Base-by-base conservation (phyloP, 2,888 invertebrate species). In the Dastarcus helophoroides region DNA sequence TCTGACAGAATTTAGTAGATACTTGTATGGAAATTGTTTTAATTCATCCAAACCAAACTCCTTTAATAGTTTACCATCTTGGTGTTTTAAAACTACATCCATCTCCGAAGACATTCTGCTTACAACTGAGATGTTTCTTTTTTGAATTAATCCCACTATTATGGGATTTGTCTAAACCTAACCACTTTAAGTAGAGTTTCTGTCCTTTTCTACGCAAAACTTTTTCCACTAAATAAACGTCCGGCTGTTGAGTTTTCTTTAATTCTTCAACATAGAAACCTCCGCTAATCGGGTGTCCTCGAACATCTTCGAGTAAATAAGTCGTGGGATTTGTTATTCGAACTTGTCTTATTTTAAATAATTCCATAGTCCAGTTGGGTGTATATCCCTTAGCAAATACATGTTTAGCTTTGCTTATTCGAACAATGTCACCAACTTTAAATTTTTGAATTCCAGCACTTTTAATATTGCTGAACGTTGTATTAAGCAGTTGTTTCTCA, bases 371-470 rank as follows among this genome's bases (percentile, higher is more conserved):
- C 51, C 53, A 57, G 26, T 51, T 51, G 0, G 51, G 49, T 3
- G 44, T 47, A 28, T 53, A 58, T 3, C 49, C 50, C 43, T 56
- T 56, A 7, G 44, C 46, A 38, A 55, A 54, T 6, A 47, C 21
- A 8, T 33, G 29, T 37, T 50, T 51, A 12, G 38, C 32, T 36
- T 51, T 52, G 29, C 43, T 46, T n/a, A 56, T 43, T 7, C 53
- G 33, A 2, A 55, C 54, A 12, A 42, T 29, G 40, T 56, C 50
- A 8, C 46, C 49, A 24, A 48, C 29, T 29, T 37, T 46, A 22
- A 36, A 45, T 28, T 39, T 43, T 3, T 12, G 19, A 21, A 24
- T 29, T 13, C 15, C 31, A 33, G 51, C 30, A 2, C 30, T 36
- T 35, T 46, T 39, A 16, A 38, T 32, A 25, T 38, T 26, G 23